A percentile compares a stretch with the other conserved stretches of the same genome.
Conservation (phyloP, 2,888 invertebrate species). For the Nymphalis urticae region DNA sequence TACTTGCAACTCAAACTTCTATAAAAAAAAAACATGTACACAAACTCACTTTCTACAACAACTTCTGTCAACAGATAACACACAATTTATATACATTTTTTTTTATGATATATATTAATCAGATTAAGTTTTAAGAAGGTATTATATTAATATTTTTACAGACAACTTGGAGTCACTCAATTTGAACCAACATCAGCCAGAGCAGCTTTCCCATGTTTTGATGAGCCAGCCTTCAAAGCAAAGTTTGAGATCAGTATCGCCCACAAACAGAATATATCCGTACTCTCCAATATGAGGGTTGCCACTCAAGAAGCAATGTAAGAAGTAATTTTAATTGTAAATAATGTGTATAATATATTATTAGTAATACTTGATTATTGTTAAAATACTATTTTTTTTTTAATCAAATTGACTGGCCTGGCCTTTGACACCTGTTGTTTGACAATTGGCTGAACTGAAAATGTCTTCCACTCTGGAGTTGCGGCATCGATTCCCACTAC, state of each 20-base stretch:
- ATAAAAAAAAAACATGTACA: background rate
- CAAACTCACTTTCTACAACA: too few relatives aligned
- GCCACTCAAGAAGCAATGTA: constrained; percentile 78
- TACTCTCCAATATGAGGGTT: constrained; percentile 87
- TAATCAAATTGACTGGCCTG: too few relatives aligned
- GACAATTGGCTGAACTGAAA: too few relatives aligned
- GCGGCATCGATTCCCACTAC: too few relatives aligned
- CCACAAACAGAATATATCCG: constrained; percentile 83
- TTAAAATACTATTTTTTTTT: too few relatives aligned
- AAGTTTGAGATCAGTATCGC: constrained; percentile 87
- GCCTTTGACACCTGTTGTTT: too few relatives aligned
- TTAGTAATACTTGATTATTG: too few relatives aligned
- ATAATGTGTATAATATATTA: too few relatives aligned
- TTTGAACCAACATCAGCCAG: constrained; percentile 85
- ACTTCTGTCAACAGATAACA: too few relatives aligned
- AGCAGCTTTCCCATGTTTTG: constrained; percentile 88
- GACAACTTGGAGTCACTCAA: constrained; percentile 83
- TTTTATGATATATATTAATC: background rate
- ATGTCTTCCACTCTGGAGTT: too few relatives aligned
- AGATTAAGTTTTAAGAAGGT: background rate
- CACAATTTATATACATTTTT: too few relatives aligned
- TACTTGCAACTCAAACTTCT: background rate
- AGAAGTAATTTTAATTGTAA: constrained; percentile 47
- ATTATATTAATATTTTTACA: constrained; percentile 50
- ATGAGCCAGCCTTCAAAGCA: constrained; percentile 89